Conservation (phyloP, 2,113 vertebrate species). For the Sisor rabdophorus region DNA sequence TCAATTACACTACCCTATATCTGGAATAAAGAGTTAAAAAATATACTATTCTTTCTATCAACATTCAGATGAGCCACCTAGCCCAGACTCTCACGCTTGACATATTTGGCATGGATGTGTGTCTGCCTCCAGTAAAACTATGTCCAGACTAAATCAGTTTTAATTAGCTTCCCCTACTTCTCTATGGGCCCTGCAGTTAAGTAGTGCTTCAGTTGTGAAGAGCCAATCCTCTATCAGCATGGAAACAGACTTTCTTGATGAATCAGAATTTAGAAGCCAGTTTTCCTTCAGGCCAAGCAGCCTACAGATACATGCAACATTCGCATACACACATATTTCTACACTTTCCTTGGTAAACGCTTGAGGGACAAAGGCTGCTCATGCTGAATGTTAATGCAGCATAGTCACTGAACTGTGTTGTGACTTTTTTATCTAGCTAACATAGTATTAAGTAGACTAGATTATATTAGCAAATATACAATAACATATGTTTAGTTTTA, state of each 20-base stretch:
- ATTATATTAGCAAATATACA: not conserved
- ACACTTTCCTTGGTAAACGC: constrained; percentile 2
- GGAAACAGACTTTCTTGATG: constrained; percentile 39
- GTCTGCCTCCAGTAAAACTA: constrained; percentile 23
- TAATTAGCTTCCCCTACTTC: constrained; percentile 31
- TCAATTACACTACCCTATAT: not conserved
- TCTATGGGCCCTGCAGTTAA: constrained; percentile 25
- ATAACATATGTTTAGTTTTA: too few species aligned
- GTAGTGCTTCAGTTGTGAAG: constrained; percentile 21
- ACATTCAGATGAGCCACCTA: constrained; percentile 8
- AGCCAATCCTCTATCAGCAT: constrained; percentile 33
- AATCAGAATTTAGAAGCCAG: constrained; percentile 20
- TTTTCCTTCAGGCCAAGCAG: not conserved
- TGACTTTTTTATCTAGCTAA: not conserved
- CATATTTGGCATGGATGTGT: constrained; percentile 30
- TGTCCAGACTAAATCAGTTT: constrained; percentile 35
- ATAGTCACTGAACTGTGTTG: not conserved
- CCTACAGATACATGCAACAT: constrained; percentile 9
- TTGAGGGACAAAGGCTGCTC: constrained; percentile 23
- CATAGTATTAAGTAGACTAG: not conserved
- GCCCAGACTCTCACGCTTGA: constrained; percentile 24
- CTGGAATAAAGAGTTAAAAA: constrained; percentile 5
- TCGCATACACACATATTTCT: constrained; percentile 2
- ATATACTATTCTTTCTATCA: not conserved
- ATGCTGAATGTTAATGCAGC: constrained; percentile 5